Evolutionary conservation across 2,888 invertebrate species (phyloP), one percentile per base, ranked within the genome.

Genomic region (Shargacucullia verbasci): DNA sequence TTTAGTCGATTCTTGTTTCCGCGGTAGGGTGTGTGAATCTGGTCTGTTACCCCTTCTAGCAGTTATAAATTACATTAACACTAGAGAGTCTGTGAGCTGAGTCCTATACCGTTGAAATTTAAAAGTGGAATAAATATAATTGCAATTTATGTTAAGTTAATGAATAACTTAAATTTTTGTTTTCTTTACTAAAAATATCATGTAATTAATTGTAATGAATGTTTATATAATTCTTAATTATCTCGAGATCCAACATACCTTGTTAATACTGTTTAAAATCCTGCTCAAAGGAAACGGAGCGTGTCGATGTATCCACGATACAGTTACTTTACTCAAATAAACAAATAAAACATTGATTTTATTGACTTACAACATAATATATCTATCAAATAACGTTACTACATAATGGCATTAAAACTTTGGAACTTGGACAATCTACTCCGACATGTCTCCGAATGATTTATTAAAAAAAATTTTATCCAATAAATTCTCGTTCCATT

Each of bases 401-500:
- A 39, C 53, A 66, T 41, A 56, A 55, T 64, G 58, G 47, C 43
- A 52, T 64, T 61, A 60, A 70, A 61, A 25, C 44, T 54, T 57
- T 43, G 40, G 53, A 48, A 59, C 56, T 59, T 38, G 43, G 29
- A 56, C 37, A 45, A 52, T 49, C 59, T 53, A 65, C 59, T 62
- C 46, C 45, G 31, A 50, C 45, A 39, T 61, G 76, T 66, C 69
- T 66, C 59, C 11, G 35, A 46, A 62, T 76, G 75, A 76, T 76
- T 76, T 73, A 76, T 76, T 69, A 34, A 39, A 50, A 38, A 47
- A 55, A 61, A 64, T 59, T 58, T 50, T 69, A 39, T 55, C 52
- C 44, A 59, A 71, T 64, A 74, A 73, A 66, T 65, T 59, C 57
- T 70, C 49, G 65, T 73, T 73, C 83, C 82, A 84, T 84, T 82